Evolutionary conservation across 2,888 invertebrate species (phyloP).

Genomic region (Pantelozetes paolii): DNA sequence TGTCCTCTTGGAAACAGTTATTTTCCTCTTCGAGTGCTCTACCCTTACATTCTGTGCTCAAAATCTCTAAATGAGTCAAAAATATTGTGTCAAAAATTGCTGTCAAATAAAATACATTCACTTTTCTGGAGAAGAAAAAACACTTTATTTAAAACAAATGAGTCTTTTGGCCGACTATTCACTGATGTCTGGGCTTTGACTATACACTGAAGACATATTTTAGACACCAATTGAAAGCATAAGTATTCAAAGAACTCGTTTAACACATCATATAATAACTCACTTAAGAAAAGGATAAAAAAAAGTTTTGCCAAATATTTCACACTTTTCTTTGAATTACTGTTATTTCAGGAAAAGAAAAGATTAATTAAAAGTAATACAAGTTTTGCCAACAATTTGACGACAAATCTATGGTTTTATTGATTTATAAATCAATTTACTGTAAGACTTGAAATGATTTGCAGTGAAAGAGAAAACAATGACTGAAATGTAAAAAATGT

Average conservation of each 20-base stretch:
- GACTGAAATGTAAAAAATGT: too few species aligned
- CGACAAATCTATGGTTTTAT: too few species aligned
- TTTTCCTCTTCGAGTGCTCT: not conserved
- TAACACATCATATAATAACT: not conserved
- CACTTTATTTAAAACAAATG: not conserved
- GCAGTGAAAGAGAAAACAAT: too few species aligned
- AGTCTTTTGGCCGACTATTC: not conserved
- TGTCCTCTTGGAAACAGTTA: not conserved
- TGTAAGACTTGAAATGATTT: too few species aligned
- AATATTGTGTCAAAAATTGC: conserved; percentile 17
- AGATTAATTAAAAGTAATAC: not conserved
- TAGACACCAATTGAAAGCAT: not conserved
- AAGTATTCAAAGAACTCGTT: conserved; percentile 13
- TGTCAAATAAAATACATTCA: not conserved
- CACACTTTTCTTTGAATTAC: not conserved
- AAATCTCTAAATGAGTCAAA: not conserved
- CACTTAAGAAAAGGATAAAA: not conserved
- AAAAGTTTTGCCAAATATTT: conserved; percentile 12
- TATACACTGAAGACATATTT: not conserved
- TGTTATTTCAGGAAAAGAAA: not conserved
- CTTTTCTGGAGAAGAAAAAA: not conserved
- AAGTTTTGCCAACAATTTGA: not conserved
- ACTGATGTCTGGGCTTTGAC: not conserved
- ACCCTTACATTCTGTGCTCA: not conserved
- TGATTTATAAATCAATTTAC: too few species aligned